Percentiles rank a stretch among this genome's conserved stretches.
phyloP scores from a whole-genome alignment of 2,113 vertebrate species.

The Tinamus guttatus region DNA sequence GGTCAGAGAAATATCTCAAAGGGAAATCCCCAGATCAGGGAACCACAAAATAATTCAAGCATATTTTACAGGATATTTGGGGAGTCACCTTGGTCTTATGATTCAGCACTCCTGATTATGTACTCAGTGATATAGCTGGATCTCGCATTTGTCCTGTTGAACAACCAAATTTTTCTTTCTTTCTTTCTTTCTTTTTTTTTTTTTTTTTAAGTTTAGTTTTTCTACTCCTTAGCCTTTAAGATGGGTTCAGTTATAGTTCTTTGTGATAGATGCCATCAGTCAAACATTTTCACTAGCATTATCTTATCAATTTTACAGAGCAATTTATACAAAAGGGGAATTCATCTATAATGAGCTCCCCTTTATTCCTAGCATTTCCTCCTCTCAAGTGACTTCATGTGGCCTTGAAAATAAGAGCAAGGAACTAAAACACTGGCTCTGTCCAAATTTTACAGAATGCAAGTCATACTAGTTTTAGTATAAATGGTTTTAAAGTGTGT shows the following conservation, averaged over 20 bases:
- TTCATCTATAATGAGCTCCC: background rate
- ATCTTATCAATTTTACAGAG: background rate
- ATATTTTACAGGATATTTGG: background rate
- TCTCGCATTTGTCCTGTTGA: background rate
- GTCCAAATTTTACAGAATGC: background rate
- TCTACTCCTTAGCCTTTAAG: background rate
- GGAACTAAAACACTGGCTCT: background rate
- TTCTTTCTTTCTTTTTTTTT: background rate
- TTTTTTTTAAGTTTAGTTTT: background rate
- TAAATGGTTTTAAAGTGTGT: background rate
- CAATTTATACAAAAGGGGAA: background rate
- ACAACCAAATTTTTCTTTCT: background rate
- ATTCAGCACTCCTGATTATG: background rate
- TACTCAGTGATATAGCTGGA: background rate
- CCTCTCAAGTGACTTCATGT: background rate
- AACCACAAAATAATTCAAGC: background rate
- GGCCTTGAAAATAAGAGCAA: background rate
- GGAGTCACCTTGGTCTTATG: background rate
- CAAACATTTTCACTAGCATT: background rate
- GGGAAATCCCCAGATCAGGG: background rate
- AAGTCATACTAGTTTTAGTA: background rate
- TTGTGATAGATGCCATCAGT: background rate
- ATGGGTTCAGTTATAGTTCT: background rate
- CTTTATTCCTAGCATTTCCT: background rate
- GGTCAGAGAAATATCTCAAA: background rate